These are phyloP conservation scores for Muricea muricata DNA, from an alignment of 92 coral and sea anemone species.

Conservation along the genomic window DNA sequence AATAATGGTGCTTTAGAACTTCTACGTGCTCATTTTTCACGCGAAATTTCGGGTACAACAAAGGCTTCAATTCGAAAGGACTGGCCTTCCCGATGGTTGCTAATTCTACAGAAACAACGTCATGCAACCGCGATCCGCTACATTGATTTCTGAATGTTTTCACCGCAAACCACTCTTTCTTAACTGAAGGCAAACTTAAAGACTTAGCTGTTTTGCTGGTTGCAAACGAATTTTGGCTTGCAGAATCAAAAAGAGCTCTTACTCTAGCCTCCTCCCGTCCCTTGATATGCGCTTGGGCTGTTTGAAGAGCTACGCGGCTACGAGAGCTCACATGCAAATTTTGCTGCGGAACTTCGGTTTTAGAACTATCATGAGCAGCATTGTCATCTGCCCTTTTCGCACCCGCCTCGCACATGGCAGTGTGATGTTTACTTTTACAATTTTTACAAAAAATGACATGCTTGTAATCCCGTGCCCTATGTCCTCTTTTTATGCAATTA, in stretches of 20 bases:
- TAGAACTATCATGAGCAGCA: slow-evolving; percentile 12
- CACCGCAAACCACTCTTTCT: too few relatives aligned
- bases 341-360: slow-evolving; percentile 28
- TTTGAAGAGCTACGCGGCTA: slow-evolving; percentile 5
- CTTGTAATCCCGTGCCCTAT: slow-evolving; percentile 30
- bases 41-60: slow-evolving; percentile 13
- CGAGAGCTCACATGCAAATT: slow-evolving; percentile 10
- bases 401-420: slow-evolving; percentile 31
- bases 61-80: too few relatives aligned
- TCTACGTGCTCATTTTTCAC: not conserved
- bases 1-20: too few relatives aligned
- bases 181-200: too few relatives aligned
- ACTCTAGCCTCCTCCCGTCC: too few relatives aligned
- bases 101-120: not conserved
- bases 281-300: not conserved
- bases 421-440: slow-evolving; percentile 49
- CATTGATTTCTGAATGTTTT: too few relatives aligned
- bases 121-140: too few relatives aligned
- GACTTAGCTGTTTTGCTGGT: too few relatives aligned
- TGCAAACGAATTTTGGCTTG: too few relatives aligned
- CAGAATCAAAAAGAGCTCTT: too few relatives aligned
- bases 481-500: slow-evolving; percentile 44
- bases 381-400: not conserved
- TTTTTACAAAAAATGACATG: slow-evolving; percentile 9
- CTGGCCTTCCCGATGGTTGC: not conserved